Base-by-base conservation (phyloP, 2,113 vertebrate species). In the Capreolus pygargus region DNA sequence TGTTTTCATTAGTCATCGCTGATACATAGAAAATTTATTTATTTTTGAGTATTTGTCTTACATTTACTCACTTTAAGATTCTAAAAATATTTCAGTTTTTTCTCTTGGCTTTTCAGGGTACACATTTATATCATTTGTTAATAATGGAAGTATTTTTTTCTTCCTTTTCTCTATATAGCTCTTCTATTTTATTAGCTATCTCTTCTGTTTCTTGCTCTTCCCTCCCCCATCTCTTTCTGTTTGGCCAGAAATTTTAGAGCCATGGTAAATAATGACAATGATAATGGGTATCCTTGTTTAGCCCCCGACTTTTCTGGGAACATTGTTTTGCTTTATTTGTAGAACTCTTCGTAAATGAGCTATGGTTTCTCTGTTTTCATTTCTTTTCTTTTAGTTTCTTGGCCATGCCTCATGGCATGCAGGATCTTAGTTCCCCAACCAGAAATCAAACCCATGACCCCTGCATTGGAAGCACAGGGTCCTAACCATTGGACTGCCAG, bases 261-360 rank as follows among this genome's bases (percentile, higher is more conserved):
- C 30, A 23, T 55, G 58, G 27, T 86, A 94, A 91, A 61, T 82
- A 60, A 36, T 67, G 58, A 23, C 47, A 64, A 89, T 33, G 13
- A 58, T 58, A 55, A 93, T 39, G 10, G 21, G n/a, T 96, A 79
- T 94, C 91, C 25, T 57, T 85, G 12, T 96, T 92, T 58, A 76
- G 58, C 74, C 16, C 47, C 45, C 76, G 16, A 90, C 23, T 86
- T 82, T 85, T 93, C 43, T 67, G 58, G 74, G 45, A 76, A 50
- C 14, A 76, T 1, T 67, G n/a, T 92, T 79, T 92, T 92, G n/a
- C 55, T 95, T 89, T 93, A 57, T 96, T 95, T 76, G 27, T 61
- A 90, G 39, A 15, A 64, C 12, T 82, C 39, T 86, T 89, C 57
- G 54, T 94, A 91, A 95, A 1, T 89, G 60, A 89, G 14, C 25